phyloP scores from a whole-genome alignment of 64 coral and sea anemone species.

The Porites lutea region DNA sequence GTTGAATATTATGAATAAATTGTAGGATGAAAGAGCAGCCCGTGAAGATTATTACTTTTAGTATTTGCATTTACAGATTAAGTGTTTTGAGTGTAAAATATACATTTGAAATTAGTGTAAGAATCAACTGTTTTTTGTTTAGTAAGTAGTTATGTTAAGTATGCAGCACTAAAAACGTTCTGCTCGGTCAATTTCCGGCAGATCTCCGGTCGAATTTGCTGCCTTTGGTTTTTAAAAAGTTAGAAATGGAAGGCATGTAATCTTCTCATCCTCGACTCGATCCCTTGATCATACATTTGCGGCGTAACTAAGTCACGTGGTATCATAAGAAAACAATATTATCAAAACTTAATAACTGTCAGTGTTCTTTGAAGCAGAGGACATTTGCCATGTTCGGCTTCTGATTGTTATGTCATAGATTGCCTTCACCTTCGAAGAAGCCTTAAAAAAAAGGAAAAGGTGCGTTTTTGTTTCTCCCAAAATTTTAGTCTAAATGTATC shows the following conservation, averaged over 20 bases:
- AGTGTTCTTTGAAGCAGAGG: background rate
- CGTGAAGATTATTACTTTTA: background rate
- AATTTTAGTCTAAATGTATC: background rate
- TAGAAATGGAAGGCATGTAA: no score
- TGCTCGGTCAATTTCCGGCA: background rate
- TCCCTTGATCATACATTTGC: background rate
- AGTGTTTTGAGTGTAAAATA: no score
- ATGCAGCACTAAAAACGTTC: background rate
- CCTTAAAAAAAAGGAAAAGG: background rate
- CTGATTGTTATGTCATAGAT: constrained; percentile 13
- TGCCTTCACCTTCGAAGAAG: background rate
- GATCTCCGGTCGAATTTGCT: background rate
- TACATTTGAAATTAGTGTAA: background rate
- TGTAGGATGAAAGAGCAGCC: background rate
- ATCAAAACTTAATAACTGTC: background rate
- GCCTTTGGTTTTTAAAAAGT: background rate
- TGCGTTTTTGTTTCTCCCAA: background rate
- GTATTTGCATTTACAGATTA: background rate
- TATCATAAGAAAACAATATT: background rate
- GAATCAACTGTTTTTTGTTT: background rate
- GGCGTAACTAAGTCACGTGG: background rate
- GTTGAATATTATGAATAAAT: background rate
- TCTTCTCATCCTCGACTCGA: background rate
- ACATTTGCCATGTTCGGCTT: background rate
- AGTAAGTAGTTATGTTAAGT: background rate